Base-by-base conservation (phyloP, 2,113 vertebrate genomes). In the Anthoscopus minutus region DNA sequence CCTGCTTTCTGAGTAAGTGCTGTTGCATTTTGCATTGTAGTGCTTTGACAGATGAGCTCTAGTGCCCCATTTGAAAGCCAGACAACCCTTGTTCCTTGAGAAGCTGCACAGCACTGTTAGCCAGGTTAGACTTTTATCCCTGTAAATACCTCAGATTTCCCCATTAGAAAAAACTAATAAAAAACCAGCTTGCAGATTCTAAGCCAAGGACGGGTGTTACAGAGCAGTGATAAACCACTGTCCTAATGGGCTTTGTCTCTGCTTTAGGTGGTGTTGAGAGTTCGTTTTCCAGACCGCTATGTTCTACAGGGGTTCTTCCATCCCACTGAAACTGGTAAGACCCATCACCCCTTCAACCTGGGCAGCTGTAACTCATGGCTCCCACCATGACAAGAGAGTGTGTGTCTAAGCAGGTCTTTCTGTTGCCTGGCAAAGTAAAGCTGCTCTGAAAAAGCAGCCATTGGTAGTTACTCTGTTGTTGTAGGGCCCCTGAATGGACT, bases 261-360 rank as follows among this genome's bases (percentile, higher is more conserved):
- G 69, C 62, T 81, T 94, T 35, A 99, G 99, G 99, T 99, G 93
- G 99, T 98, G 53, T 61, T 99, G 89, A 98, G 99, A 95, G 97
- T 99, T 93, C 98, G 97, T 92, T 99, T 99, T 91, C 99, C 99
- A 82, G 99, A 99, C 97, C 98, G 99, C 62, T 96, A 98, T 28
- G 96, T 99, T 92, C 97, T 99, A 4, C 99, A 99, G 74, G 99
- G 99, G 7, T 99, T 99, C 97, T 99, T 99, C 96, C 96, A 92
- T 70, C 98, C 99, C 28, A 94, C 97, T 27, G 99, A 99, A 94
- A 99, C 99, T 74, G 98, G 99, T 99, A 93, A 95, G 97, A 31
- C 31, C 4, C 3, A 8, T 19, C 6, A 57, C 11, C 6, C 13
- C 13, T 9, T 40, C 44, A 16, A 11, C 12, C n/a, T 23, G 12